Percentiles rank a stretch among this genome's conserved stretches.
These are phyloP conservation scores for Copidosoma floridanum DNA, from an alignment of 1,140 invertebrate genomes.

Conservation along the genomic window DNA sequence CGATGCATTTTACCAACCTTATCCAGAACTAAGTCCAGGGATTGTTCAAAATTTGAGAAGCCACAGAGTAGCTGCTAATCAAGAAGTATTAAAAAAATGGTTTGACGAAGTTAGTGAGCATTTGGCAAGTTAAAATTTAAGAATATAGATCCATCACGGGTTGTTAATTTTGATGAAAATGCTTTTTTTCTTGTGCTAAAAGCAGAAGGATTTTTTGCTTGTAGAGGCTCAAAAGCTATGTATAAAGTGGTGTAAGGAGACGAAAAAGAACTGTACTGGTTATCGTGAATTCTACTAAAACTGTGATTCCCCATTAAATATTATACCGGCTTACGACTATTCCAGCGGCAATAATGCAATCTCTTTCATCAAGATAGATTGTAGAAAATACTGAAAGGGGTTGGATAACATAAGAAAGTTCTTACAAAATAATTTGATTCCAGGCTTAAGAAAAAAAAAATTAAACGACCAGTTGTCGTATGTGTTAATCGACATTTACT, in stretches of 20 bases:
- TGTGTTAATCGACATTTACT: constrained; percentile 52
- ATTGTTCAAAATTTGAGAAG: constrained; percentile 26
- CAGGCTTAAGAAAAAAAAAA: constrained; percentile 37
- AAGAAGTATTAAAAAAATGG: constrained; percentile 6
- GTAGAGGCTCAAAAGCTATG: constrained; percentile 37
- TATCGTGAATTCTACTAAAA: constrained; percentile 41
- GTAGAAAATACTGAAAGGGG: constrained; percentile 41
- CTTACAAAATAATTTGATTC: constrained; percentile 48
- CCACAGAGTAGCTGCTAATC: neutral
- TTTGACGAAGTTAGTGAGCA: constrained; percentile 27
- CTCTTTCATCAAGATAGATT: constrained; percentile 40
- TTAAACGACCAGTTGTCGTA: constrained; percentile 38
- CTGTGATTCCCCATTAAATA: constrained; percentile 36
- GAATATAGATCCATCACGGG: constrained; percentile 16
- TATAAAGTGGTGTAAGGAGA: constrained; percentile 39
- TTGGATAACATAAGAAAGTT: constrained; percentile 47
- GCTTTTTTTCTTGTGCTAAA: constrained; percentile 35
- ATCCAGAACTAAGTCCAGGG: constrained; percentile 33
- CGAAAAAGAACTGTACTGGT: constrained; percentile 49
- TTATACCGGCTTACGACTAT: neutral
- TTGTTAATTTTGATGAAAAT: constrained; percentile 36
- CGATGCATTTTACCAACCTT: constrained; percentile 34
- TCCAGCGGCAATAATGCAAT: constrained; percentile 13
- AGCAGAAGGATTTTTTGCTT: constrained; percentile 34
- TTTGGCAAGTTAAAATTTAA: constrained; percentile 32